phyloP scores from a whole-genome alignment of 2,797 vertebrate species.

The Bryconaethiops microstoma region DNA sequence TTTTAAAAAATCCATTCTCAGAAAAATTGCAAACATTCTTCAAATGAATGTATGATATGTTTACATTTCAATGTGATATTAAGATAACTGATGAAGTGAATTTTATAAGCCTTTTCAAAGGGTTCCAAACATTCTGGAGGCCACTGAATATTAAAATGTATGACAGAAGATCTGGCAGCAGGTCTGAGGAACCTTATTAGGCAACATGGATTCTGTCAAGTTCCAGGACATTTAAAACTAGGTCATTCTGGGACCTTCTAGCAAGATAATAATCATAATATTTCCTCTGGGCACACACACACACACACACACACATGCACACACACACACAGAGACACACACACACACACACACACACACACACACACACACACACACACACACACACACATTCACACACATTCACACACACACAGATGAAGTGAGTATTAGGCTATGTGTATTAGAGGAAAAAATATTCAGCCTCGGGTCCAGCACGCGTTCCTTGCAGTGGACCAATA shows the following conservation, averaged over 20 bases:
- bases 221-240: not conserved
- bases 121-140: too few species aligned
- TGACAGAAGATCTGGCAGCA: not conserved
- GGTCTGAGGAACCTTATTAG: not conserved
- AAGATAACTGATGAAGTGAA: too few species aligned
- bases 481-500: conserved; percentile 33
- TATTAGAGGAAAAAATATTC: not conserved
- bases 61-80: too few species aligned
- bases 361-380: too few species aligned
- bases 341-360: not conserved
- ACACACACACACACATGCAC: not conserved
- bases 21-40: too few species aligned
- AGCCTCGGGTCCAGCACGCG: conserved; percentile 34
- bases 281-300: not conserved
- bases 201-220: not conserved
- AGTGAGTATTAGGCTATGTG: conserved; percentile 19
- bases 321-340: not conserved
- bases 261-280: not conserved
- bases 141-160: too few species aligned
- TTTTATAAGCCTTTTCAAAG: too few species aligned
- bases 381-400: too few species aligned
- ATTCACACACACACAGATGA: too few species aligned
- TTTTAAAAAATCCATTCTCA: too few species aligned
- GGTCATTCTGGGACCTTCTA: not conserved
- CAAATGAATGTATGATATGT: too few species aligned